Evolutionary conservation across 1,140 invertebrate species (phyloP), one percentile per base, ranked within the genome.

Genomic region (Drosophila varians): DNA sequence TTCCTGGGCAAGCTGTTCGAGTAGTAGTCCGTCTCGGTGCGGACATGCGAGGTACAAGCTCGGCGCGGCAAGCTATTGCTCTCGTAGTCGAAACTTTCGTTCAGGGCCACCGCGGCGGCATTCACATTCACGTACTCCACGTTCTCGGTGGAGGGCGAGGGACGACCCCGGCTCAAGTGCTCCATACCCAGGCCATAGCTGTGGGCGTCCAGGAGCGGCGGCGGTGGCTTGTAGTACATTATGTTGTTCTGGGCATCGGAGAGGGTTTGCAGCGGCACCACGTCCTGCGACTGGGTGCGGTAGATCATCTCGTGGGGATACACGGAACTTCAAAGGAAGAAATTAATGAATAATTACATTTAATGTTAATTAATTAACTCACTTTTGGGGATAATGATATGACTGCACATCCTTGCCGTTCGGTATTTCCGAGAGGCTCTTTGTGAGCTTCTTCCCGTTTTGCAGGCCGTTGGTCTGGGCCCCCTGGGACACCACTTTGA

Each of bases 401-500:
- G 74, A 54, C 23, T 66, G 76, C n/a, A 61, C 34, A 1, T 88
- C 77, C 61, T 73, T 75, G 53, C 92, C 79, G 45, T 82, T 74
- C 51, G 87, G 87, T 18, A 95, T 95, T 92, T 97, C 96, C 1
- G 96, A 97, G 74, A 95, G 95, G 70, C 96, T 97, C 91, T 97
- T 97, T 11, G 95, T 95, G 45, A 97, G 91, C 91, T 95, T 95
- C 64, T 96, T 92, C 12, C 94, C 93, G 73, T 93, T 92, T 19
- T 94, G 92, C 16, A 95, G 92, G 1, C 96, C 96, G 91, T 97
- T 97, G 1, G 96, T 97, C 91, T 97, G 96, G 5, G 96, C 96
- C 16, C 96, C 96, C 90, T 97, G 96, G 2, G 96, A 97, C 16
- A 97, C 96, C 94, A 97, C 96, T 90, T 95, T 96, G 34, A 96